Evolutionary conservation across 2,797 vertebrate genomes (phyloP).

Genomic region (Cryptoprocta ferox): DNA sequence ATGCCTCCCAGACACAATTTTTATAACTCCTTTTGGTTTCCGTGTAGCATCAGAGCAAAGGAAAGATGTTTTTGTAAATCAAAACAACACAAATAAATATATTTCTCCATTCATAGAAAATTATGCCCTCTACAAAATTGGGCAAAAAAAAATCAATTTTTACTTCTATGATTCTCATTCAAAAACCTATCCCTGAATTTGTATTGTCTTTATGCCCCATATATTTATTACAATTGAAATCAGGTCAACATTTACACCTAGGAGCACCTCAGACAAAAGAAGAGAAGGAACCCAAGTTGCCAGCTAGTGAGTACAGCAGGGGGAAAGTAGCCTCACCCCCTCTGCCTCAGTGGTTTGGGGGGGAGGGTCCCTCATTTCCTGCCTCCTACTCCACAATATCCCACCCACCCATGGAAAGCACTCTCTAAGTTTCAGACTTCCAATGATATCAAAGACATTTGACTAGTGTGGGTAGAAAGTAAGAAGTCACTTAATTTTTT

Average conservation of each 20-base stretch:
- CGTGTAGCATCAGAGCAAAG: slow-evolving; percentile 12
- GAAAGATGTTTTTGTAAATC: slow-evolving; percentile 33
- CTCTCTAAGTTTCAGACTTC: not conserved
- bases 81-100: slow-evolving; percentile 5
- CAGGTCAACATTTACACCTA: not conserved
- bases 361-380: not conserved
- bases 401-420: not conserved
- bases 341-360: not conserved
- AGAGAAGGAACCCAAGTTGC: not conserved
- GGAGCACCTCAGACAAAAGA: not conserved
- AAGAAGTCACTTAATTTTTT: not conserved
- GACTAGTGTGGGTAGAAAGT: not conserved
- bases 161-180: not conserved
- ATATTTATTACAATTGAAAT: slow-evolving; percentile 26
- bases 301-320: not conserved
- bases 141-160: slow-evolving; percentile 2
- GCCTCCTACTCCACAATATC: too few species aligned
- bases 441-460: not conserved
- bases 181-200: not conserved
- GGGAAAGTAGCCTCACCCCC: not conserved
- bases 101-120: slow-evolving; percentile 10
- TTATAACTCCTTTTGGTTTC: slow-evolving; percentile 27
- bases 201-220: not conserved
- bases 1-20: not conserved
- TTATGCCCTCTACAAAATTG: not conserved